These are phyloP conservation scores for Drosophila leontia DNA, from an alignment of 1,140 invertebrate species.

Conservation along the genomic window DNA sequence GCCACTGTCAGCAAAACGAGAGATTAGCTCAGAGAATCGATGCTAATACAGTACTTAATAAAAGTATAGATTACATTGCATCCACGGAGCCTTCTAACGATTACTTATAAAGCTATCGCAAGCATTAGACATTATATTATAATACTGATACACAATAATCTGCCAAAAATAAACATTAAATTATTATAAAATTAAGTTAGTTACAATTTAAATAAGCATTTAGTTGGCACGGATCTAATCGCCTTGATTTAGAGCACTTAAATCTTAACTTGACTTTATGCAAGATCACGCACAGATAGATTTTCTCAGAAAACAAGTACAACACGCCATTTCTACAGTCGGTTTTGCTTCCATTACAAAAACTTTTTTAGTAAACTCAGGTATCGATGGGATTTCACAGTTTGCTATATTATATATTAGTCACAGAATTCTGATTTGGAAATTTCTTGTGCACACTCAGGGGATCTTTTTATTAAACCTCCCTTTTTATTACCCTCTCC, in stretches of 20 bases:
- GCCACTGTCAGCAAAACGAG: conserved; percentile 14
- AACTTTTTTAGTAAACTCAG: background rate
- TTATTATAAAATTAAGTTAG: background rate
- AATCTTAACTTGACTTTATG: background rate
- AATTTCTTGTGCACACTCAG: no score
- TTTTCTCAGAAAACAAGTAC: background rate
- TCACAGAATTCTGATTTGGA: background rate
- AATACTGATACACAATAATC: background rate
- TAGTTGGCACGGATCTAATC: no score
- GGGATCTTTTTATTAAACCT: no score
- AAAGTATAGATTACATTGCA: background rate
- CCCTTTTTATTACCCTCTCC: no score
- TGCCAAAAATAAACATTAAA: background rate
- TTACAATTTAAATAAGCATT: no score
- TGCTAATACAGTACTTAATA: background rate
- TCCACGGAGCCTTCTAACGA: background rate
- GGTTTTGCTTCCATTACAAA: background rate
- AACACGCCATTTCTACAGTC: no score
- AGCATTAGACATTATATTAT: background rate
- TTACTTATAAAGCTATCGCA: no score
- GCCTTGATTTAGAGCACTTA: no score
- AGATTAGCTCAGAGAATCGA: conserved; percentile 32
- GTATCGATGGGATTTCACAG: background rate
- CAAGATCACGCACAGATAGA: background rate
- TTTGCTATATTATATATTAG: background rate